phyloP scores from a whole-genome alignment of 2,113 vertebrate species.

The Tachycineta bicolor region DNA sequence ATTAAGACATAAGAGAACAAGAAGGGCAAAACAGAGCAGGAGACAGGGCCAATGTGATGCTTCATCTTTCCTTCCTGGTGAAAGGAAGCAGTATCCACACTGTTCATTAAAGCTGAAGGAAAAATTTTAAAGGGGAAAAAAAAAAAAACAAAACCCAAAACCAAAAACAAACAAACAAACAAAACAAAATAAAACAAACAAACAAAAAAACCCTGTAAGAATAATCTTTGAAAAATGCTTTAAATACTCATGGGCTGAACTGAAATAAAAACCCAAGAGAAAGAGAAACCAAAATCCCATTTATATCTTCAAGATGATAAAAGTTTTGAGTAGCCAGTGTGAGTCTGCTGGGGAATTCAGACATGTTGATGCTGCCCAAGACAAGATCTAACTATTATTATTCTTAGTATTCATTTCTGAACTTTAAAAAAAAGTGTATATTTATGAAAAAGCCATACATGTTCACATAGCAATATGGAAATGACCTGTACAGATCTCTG shows the following conservation, averaged over 20 bases:
- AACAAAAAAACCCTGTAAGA: neutral
- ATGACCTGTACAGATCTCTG: neutral
- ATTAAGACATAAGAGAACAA: neutral
- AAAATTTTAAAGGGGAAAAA: neutral
- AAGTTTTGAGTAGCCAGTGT: neutral
- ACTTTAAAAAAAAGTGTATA: neutral
- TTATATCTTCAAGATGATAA: neutral
- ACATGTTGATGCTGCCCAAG: neutral
- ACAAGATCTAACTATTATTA: neutral
- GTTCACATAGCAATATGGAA: neutral
- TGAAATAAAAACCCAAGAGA: neutral
- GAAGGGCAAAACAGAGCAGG: neutral
- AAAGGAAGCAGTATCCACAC: neutral
- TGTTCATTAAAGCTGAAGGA: neutral
- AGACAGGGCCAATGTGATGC: neutral
- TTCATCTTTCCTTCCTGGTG: neutral
- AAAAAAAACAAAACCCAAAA: neutral
- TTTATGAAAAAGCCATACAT: neutral
- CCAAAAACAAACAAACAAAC: too few relatives aligned
- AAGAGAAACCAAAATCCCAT: neutral
- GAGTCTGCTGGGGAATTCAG: neutral
- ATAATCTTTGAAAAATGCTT: neutral
- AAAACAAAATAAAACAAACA: too few relatives aligned
- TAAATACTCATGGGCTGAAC: neutral
- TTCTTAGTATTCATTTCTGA: neutral